These are phyloP conservation scores for Hemiprocne comata DNA, from an alignment of 2,113 vertebrate species.

Conservation along the genomic window DNA sequence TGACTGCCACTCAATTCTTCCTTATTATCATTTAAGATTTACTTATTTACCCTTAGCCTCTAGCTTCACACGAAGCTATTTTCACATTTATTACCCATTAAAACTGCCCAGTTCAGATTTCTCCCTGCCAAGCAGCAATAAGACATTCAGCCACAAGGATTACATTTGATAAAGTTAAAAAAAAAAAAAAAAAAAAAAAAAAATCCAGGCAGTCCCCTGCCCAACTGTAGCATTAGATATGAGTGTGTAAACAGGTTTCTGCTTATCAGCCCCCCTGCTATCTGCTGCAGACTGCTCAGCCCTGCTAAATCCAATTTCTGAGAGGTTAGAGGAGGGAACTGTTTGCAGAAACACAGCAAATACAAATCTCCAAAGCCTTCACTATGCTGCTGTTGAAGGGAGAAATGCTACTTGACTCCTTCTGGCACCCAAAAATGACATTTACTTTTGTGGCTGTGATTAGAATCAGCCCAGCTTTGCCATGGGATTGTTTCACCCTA, in stretches of 20 bases:
- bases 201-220: background rate
- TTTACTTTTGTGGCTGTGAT: slow-evolving; percentile 47
- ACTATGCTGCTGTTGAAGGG: slow-evolving; percentile 14
- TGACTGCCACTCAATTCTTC: background rate
- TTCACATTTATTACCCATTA: background rate
- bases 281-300: slow-evolving; percentile 53
- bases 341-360: slow-evolving; percentile 59
- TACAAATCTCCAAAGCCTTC: slow-evolving; percentile 55
- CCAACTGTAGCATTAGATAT: background rate
- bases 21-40: background rate
- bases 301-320: slow-evolving; percentile 70
- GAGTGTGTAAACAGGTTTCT: slow-evolving; percentile 62
- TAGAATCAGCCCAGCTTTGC: background rate
- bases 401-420: slow-evolving; percentile 46
- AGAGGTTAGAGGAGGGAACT: slow-evolving; percentile 51
- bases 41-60: background rate
- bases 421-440: slow-evolving; percentile 19
- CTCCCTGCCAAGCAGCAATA: background rate
- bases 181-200: background rate
- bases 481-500: background rate
- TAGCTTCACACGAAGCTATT: background rate
- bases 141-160: slow-evolving; percentile 2
- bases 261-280: slow-evolving; percentile 57
- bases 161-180: background rate
- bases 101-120: background rate